Evolutionary conservation across 2,797 vertebrate genomes (phyloP).

Genomic region (Vultur gryphus): DNA sequence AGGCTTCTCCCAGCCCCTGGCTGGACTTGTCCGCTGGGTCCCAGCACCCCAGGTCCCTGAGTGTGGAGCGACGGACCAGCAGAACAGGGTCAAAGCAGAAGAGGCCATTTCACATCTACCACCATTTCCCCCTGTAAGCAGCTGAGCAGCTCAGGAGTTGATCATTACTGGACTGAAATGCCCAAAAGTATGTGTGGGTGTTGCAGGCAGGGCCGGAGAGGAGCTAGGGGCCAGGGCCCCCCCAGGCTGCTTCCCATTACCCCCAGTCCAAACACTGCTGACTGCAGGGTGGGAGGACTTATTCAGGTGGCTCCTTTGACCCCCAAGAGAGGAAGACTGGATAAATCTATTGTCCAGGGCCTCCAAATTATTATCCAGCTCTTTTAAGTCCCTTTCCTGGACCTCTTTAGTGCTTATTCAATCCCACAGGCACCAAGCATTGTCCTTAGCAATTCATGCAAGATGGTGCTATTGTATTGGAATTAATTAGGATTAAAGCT

Average conservation of each 20-base stretch:
- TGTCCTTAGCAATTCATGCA: constrained; percentile 22
- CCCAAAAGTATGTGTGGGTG: neutral
- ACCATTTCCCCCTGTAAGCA: neutral
- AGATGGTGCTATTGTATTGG: constrained; percentile 7
- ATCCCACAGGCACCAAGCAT: neutral
- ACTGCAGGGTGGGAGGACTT: neutral
- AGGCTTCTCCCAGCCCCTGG: neutral
- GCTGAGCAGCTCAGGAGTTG: neutral
- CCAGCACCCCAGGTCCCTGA: neutral
- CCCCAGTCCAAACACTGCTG: neutral
- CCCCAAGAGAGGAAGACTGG: neutral
- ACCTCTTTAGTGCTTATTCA: neutral
- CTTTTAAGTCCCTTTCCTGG: neutral
- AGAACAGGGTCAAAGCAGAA: neutral
- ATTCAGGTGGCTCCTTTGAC: neutral
- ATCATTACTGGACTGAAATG: neutral
- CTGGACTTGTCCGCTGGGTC: neutral
- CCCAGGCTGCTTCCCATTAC: neutral
- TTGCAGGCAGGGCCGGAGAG: neutral
- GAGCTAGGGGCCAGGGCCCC: rapidly evolving
- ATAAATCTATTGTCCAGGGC: neutral
- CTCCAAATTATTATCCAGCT: neutral
- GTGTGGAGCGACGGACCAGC: neutral
- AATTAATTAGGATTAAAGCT: constrained; percentile 18
- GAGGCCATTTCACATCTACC: neutral